Evolutionary conservation across 2,888 invertebrate species (phyloP).

Genomic region (Tenthredo livida): DNA sequence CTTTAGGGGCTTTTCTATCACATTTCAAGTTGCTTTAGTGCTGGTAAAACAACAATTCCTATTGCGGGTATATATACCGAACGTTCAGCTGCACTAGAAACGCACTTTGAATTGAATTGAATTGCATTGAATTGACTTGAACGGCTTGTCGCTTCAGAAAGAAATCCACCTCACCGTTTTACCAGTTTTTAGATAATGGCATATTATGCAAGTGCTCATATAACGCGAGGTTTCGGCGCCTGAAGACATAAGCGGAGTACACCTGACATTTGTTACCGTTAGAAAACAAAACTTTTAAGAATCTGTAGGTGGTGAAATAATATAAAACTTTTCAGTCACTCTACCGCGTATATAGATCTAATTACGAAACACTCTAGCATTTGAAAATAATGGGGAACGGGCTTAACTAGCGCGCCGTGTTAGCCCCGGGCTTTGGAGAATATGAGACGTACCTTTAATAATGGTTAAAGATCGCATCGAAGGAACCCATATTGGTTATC

Average conservation of each 20-base stretch:
- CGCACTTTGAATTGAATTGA: constrained; percentile 24
- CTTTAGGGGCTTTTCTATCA: neutral
- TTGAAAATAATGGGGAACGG: neutral
- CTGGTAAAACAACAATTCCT: neutral
- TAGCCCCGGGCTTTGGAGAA: neutral
- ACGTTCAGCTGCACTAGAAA: constrained; percentile 30
- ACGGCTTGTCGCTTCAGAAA: neutral
- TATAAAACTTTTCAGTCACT: neutral
- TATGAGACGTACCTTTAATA: neutral
- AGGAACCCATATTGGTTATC: neutral
- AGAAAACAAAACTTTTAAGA: neutral
- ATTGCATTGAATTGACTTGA: neutral
- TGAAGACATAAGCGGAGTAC: neutral
- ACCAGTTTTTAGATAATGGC: neutral
- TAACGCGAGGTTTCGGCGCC: neutral
- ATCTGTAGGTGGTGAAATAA: neutral
- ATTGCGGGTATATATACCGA: constrained; percentile 6
- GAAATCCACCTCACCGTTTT: neutral
- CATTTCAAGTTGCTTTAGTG: constrained; percentile 10
- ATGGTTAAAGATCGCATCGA: neutral
- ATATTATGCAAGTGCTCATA: neutral
- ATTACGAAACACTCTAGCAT: neutral
- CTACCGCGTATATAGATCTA: neutral
- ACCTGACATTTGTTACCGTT: neutral
- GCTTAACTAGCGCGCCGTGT: neutral